phyloP scores from a whole-genome alignment of 2,888 invertebrate genomes.

The Chironomus riparius region DNA sequence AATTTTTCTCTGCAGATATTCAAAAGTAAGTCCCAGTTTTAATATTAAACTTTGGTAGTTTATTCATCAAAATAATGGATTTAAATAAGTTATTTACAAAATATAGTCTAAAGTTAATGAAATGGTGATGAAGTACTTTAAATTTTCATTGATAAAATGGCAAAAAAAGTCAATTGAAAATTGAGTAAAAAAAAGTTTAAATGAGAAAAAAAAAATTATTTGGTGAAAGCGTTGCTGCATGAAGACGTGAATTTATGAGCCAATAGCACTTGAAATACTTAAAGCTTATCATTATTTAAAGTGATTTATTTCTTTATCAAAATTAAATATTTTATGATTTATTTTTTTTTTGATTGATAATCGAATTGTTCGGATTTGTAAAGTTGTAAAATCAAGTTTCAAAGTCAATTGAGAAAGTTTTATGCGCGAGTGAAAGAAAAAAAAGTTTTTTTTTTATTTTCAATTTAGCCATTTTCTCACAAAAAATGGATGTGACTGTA shows the following conservation, averaged over 20 bases:
- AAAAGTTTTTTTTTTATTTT: not conserved
- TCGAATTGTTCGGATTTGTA: too few relatives aligned
- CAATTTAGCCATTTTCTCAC: not conserved
- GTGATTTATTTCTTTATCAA: constrained; percentile 19
- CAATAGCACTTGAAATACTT: not conserved
- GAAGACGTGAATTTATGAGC: constrained; percentile 16
- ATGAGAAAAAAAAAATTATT: not conserved
- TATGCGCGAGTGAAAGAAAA: not conserved
- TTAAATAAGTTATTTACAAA: not conserved
- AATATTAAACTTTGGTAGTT: constrained; percentile 6
- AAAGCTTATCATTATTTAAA: constrained; percentile 23
- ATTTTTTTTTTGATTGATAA: too few relatives aligned
- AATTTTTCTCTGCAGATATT: constrained; percentile 23
- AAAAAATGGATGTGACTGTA: not conserved
- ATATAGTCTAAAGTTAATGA: not conserved
- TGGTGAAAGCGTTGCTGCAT: constrained; percentile 15
- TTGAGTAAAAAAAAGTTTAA: constrained; percentile 8
- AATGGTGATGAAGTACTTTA: not conserved
- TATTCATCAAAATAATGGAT: not conserved
- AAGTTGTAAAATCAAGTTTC: too few relatives aligned
- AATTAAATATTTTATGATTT: not conserved
- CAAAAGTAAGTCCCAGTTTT: not conserved
- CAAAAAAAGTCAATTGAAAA: constrained; percentile 1
- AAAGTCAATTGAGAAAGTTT: not conserved
- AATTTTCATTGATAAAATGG: constrained; percentile 16